Evolutionary conservation across 2,113 vertebrate genomes (phyloP), one percentile per base, ranked within the genome.

Genomic region (Chloropsis cyanopogon): DNA sequence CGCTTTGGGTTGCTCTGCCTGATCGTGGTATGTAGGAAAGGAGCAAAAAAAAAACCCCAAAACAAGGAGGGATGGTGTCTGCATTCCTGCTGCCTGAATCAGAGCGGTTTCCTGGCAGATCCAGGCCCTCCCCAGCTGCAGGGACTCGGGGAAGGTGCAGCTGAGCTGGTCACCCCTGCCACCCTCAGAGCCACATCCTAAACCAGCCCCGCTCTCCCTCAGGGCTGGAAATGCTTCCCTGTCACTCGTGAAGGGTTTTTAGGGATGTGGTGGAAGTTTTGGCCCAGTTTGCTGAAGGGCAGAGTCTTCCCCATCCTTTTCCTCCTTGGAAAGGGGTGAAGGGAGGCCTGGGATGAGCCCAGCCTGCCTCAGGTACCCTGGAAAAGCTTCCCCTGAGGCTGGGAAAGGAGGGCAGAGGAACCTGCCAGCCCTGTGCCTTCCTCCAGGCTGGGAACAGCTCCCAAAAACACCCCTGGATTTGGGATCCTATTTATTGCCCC

Each of bases 231-330:
- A 52, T 5, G 7, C 41, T 59, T 25, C 76, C 52, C 24, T 3
- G 6, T 1, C 41, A 1, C 29, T 9, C 14, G 10, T 0, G 1
- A 15, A 4, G 17, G 4, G 13, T 6, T 64, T 15, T 47, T 5
- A 11, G 22, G 44, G 52, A 23, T 2, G 23, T 7, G 41, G 18
- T 7, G 31, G 47, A 23, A 11, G 12, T 5, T 77, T 59, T 25
- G n/a, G 19, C 8, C 29, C 33, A 1, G 4, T 60, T 37, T 41
- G 17, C 54, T 24, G 0, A 41, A n/a, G 50, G 54, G 12, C 7
- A n/a, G 41, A 33, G 37, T 4, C 16, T 21, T 25, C 6, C 21
- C 54, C 11, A 7, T 5, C 28, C 59, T 63, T 22, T 16, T 7
- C 59, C 21, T 56, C 37, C 37, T 37, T 37, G 37, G 10, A 37